Conservation (phyloP, 2,888 invertebrate genomes). For the Trachelus tabidus region DNA sequence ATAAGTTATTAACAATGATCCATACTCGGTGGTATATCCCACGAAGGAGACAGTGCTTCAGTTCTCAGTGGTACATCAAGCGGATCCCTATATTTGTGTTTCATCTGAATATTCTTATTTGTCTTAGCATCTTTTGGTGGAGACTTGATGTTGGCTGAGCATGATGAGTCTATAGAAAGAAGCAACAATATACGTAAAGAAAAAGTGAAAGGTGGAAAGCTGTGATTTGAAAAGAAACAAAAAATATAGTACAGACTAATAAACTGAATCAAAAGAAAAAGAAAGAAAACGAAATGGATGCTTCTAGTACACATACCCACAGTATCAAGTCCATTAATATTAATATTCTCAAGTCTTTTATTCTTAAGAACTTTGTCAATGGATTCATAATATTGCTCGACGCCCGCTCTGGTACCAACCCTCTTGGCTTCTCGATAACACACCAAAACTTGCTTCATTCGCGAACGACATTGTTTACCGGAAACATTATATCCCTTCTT, state of each 20-base stretch:
- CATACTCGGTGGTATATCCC: constrained; percentile 31
- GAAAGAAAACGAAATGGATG: not conserved
- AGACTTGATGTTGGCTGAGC: constrained; percentile 44
- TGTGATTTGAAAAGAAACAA: not conserved
- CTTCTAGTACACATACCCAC: constrained; percentile 49
- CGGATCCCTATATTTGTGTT: constrained; percentile 54
- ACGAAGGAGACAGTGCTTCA: constrained; percentile 57
- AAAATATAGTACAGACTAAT: not conserved
- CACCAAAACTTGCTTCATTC: constrained; percentile 63
- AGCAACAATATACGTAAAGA: not conserved
- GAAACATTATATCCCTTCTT: constrained; percentile 62
- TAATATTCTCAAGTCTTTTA: constrained; percentile 39
- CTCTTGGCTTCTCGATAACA: constrained; percentile 62
- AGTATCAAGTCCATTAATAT: constrained; percentile 55
- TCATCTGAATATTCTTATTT: constrained; percentile 59
- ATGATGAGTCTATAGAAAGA: not conserved
- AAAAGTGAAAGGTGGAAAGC: not conserved
- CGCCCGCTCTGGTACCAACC: constrained; percentile 54
- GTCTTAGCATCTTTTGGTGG: constrained; percentile 62
- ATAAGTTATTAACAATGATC: constrained; percentile 1
- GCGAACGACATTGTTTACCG: constrained; percentile 60
- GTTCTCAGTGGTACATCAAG: constrained; percentile 52
- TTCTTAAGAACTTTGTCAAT: constrained; percentile 58
- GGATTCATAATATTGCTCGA: constrained; percentile 61
- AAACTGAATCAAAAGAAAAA: not conserved